Evolutionary conservation across 2,113 vertebrate species (phyloP), one percentile per base, ranked within the genome.

Genomic region (Ceuthmochares aereus): DNA sequence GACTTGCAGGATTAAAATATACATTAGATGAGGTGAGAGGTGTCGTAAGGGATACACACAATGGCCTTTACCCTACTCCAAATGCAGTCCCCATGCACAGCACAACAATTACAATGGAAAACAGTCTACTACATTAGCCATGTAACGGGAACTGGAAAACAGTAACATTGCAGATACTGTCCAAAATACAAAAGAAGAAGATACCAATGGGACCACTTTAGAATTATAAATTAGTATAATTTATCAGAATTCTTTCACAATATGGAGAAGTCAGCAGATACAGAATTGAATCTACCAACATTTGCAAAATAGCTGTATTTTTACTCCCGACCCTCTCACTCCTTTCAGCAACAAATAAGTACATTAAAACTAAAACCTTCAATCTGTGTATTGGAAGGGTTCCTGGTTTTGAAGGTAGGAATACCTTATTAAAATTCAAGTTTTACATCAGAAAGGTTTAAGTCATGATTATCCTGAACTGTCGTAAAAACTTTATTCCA

Each of bases 181-280:
- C 16, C 37, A 77, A 93, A 90, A 90, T 68, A 47, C 20, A 55
- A 55, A 93, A 90, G 69, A 59, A 74, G 54, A 87, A 56, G 27
- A 68, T 56, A 63, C 43, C 45, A 66, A n/a, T 18, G 56, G 68
- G 69, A 78, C 66, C 1, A 0, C 36, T 90, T 89, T 72, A 84
- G 82, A 91, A 89, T 92, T 68, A 87, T 93, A 86, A 92, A 84
- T 88, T 67, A 72, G 45, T 64, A 23, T 94, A 84, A 90, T 95
- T 94, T 84, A 78, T 95, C 56, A n/a, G 52, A 90, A 80, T 89
- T 94, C 72, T 87, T 67, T 43, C 9, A 5, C 60, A 84, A 43
- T 43, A 59, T 25, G 52, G 34, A 84, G n/a, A 81, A 81, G 54
- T 10, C 52, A 89, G 72, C 52, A 91, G 40, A 91, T 60, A 43